Conservation (phyloP, 2,797 vertebrate genomes). For the Labeo calbasu region DNA sequence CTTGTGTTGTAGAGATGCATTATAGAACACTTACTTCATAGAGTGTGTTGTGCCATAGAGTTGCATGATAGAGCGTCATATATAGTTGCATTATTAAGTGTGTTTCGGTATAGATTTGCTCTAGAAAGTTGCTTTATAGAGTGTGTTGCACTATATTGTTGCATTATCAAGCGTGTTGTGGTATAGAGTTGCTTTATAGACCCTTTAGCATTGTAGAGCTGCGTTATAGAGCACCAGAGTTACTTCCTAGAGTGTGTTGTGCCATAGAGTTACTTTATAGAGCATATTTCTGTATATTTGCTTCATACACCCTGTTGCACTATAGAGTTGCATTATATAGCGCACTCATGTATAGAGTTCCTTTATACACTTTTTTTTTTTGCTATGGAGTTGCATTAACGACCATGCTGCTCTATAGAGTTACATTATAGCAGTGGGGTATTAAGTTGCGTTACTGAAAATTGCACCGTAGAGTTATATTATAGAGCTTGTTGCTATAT, state of each 20-base stretch:
- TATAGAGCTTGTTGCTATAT: background rate
- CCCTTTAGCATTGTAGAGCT: too few species aligned
- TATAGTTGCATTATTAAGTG: background rate
- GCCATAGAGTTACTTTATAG: background rate
- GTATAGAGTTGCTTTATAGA: background rate
- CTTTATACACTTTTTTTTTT: too few species aligned
- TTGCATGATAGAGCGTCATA: background rate
- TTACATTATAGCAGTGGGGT: background rate
- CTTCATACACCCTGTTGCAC: background rate
- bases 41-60: background rate
- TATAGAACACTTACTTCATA: background rate
- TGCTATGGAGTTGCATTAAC: background rate
- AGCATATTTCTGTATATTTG: too few species aligned
- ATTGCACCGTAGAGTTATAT: background rate
- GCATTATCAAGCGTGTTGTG: background rate
- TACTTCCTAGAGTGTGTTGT: background rate
- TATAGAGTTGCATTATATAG: background rate
- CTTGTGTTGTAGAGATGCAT: background rate
- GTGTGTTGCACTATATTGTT: background rate
- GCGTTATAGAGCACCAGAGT: background rate
- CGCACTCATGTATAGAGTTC: too few species aligned
- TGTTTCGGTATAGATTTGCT: too few species aligned
- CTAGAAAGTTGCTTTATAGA: background rate
- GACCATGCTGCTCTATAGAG: background rate
- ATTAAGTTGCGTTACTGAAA: too few species aligned